phyloP scores from a whole-genome alignment of 2,797 vertebrate species.

The Xiphorhynchus erythropygius region DNA sequence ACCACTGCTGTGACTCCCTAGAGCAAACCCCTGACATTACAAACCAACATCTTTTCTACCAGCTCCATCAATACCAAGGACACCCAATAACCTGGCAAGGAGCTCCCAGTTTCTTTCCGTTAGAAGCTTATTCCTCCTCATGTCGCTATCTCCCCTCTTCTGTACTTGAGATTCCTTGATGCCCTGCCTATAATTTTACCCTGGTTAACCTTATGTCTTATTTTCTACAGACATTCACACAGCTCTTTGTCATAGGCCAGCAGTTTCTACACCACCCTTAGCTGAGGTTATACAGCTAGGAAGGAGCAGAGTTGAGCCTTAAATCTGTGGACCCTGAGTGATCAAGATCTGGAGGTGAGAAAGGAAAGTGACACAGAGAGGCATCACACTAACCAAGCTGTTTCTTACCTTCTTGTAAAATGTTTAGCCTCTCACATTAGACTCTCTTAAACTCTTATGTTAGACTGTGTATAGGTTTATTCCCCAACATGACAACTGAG shows the following conservation, averaged over 20 bases:
- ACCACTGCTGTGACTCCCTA: neutral
- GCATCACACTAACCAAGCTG: neutral
- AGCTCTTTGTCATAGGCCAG: neutral
- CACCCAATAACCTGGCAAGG: rapidly evolving
- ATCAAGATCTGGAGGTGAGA: neutral
- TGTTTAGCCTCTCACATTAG: neutral
- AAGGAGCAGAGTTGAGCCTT: neutral
- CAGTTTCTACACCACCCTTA: neutral
- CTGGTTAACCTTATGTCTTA: neutral
- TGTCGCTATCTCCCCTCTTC: neutral
- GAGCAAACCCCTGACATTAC: neutral
- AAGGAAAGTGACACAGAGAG: neutral
- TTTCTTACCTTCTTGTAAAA: neutral
- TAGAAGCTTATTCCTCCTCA: neutral
- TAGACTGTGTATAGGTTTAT: neutral
- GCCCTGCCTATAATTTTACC: neutral
- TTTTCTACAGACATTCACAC: neutral
- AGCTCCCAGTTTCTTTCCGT: neutral
- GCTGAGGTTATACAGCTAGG: neutral
- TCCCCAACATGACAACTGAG: rapidly evolving
- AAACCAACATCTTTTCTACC: neutral
- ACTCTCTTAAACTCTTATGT: neutral
- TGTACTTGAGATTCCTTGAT: neutral
- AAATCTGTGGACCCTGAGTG: neutral
- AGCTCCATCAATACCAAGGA: neutral